A percentile compares a stretch with the other conserved stretches of the same genome.
Conservation (phyloP, 1,140 invertebrate species). For the Drosophila virilis region DNA sequence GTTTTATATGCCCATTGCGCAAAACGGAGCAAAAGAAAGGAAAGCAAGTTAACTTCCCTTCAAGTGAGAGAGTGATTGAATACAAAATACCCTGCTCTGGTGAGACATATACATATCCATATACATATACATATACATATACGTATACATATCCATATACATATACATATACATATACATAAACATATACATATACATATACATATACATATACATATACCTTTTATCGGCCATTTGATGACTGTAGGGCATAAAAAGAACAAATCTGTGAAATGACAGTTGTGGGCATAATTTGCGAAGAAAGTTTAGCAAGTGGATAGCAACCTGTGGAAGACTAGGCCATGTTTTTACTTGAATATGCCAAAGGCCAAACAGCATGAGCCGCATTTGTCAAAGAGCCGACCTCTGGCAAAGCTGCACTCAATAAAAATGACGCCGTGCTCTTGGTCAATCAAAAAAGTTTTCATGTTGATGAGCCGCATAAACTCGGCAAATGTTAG, state of each 20-base stretch:
- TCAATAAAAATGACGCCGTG: constrained; percentile 37
- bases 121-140: background rate
- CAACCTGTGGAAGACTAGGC: constrained; percentile 1
- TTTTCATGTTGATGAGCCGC: constrained; percentile 45
- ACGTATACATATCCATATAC: background rate
- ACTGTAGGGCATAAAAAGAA: constrained; percentile 2
- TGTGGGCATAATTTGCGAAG: constrained; percentile 37
- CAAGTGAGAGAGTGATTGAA: background rate
- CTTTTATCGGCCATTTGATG: background rate
- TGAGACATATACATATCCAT: background rate
- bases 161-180: too few relatives aligned
- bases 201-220: too few relatives aligned
- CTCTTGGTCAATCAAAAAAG: constrained; percentile 47
- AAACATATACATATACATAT: too few relatives aligned
- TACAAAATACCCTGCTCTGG: background rate
- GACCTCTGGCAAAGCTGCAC: constrained; percentile 21
- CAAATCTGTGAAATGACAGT: constrained; percentile 14
- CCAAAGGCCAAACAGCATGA: constrained; percentile 36
- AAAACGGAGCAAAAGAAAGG: constrained; percentile 14
- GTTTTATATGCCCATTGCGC: constrained; percentile 64
- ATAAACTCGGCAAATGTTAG: constrained; percentile 9
- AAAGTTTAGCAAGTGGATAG: constrained; percentile 23
- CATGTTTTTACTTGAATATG: constrained; percentile 42
- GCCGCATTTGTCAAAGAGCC: constrained; percentile 26
- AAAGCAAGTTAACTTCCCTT: background rate